Conservation (phyloP, 2,888 invertebrate genomes). For the Limnephilus marmoratus region DNA sequence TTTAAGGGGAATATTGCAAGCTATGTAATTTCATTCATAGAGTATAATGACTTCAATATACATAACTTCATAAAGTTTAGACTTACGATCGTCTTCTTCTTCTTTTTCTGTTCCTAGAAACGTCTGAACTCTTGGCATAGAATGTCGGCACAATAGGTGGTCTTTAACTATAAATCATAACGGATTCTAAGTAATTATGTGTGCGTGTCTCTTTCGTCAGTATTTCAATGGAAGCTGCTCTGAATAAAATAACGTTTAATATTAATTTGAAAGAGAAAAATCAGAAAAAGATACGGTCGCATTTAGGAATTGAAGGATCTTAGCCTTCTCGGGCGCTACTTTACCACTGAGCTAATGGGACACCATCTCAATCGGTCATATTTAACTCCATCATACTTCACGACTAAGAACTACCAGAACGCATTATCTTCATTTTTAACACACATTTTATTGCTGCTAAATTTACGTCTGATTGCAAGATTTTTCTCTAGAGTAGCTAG, state of each 20-base stretch:
- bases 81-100: background rate
- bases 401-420: no score
- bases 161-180: background rate
- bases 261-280: no score
- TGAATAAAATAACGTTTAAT: background rate
- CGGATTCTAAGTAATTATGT: background rate
- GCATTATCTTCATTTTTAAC: no score
- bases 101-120: background rate
- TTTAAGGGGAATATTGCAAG: background rate
- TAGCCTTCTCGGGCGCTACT: no score
- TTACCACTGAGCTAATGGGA: no score
- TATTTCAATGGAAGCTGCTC: background rate
- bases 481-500: no score
- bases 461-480: no score
- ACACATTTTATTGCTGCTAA: no score
- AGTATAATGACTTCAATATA: background rate
- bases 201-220: background rate
- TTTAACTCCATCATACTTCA: no score
- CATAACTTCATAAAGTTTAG: background rate
- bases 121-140: conserved; percentile 13
- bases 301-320: no score
- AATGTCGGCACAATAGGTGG: background rate
- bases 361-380: no score
- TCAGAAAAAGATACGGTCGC: no score
- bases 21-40: background rate